Base-by-base conservation (phyloP, 2,888 invertebrate species). In the Trissoscelio sp. region DNA sequence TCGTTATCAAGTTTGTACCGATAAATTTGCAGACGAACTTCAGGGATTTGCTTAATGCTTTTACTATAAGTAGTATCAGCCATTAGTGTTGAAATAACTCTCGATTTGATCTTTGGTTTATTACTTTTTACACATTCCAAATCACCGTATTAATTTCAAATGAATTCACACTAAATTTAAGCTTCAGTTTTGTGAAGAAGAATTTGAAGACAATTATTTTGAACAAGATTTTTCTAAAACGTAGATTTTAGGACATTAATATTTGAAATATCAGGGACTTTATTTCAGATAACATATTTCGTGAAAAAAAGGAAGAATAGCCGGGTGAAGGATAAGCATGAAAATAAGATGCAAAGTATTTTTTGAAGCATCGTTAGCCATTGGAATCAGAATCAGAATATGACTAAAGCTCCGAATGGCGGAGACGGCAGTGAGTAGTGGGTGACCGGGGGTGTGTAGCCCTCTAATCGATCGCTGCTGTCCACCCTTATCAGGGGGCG, bases 401-500 rank as follows among this genome's bases (percentile, higher is more conserved):
- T 87, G 87, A 87, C 85, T 77, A 86, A 85, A 83, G 83, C 81
- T 84, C 73, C 64, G 81, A 78, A 74, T 75, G 83, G 85, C 81
- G 77, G 83, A 83, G 81, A 83, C 83, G 85, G 81, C 78, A 83
- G 84, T 82, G 86, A 83, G 82, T 84, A 81, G 85, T 83, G 83
- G 85, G 86, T 83, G 86, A 81, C 62, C 62, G 69, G 87, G 87
- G 87, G 88, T 86, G 88, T 89, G 89, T 88, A 87, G 87, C 87
- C 88, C 89, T 91, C 91, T 91, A 91, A 91, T 91, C 91, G 91
- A 91, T 91, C 91, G 91, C 88, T 88, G 90, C 91, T 91, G 91
- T 91, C 91, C 91, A 91, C 91, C 91, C 91, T 91, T 91, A 91
- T 91, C 91, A 91, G 91, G 83, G 84, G 82, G 81, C 81, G 79